Evolutionary conservation across 64 coral and sea anemone species (phyloP).

Genomic region (Hydrozoanthus tunicans): DNA sequence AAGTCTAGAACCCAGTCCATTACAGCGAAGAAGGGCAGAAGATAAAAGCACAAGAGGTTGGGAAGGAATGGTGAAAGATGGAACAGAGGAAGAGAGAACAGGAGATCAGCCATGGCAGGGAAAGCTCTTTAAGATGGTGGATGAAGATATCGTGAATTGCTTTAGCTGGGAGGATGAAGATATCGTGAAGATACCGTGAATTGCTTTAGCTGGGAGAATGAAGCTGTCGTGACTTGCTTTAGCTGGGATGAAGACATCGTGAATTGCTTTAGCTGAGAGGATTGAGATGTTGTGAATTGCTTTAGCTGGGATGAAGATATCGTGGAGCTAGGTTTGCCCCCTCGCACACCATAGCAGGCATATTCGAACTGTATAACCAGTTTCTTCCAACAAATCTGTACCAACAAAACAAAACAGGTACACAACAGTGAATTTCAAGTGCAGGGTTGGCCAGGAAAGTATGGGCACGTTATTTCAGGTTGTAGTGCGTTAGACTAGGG

Average conservation of each 20-base stretch:
- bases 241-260: not conserved
- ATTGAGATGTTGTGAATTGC: too few relatives aligned
- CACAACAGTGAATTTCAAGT: too few relatives aligned
- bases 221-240: too few relatives aligned
- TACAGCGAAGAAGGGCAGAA: not conserved
- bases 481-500: not conserved
- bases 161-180: not conserved
- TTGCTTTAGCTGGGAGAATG: too few relatives aligned
- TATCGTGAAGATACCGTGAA: not conserved
- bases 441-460: too few relatives aligned
- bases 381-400: too few relatives aligned
- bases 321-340: not conserved
- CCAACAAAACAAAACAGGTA: too few relatives aligned
- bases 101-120: not conserved
- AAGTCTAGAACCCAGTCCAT: not conserved
- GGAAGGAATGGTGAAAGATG: not conserved
- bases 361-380: too few relatives aligned
- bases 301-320: not conserved
- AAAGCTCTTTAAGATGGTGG: not conserved
- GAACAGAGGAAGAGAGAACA: not conserved
- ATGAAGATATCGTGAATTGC: not conserved
- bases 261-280: not conserved
- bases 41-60: not conserved
- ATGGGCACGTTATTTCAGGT: too few relatives aligned
- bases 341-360: too few relatives aligned